Evolutionary conservation across 2,888 invertebrate species (phyloP), one percentile per base, ranked within the genome.

Genomic region (Troilus luridus): DNA sequence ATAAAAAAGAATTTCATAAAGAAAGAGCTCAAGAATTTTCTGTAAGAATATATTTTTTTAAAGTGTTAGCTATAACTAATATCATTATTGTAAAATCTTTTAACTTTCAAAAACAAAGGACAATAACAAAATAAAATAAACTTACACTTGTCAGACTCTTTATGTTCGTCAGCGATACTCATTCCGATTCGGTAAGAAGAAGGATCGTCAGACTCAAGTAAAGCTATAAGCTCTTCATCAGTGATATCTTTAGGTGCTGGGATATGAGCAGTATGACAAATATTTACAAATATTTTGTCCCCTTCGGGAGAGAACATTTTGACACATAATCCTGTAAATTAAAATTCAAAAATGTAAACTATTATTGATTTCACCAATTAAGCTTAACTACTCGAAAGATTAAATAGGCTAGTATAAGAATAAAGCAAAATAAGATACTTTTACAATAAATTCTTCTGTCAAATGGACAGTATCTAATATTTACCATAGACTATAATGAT

Each of bases 91-190:
- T n/a, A n/a, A 41, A 41, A 41, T 3, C 1, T 41, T 41, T 41
- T 41, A 41, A 41, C 41, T 41, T 41, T 5, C 41, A 89, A n/a
- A 27, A 41, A 91, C 62, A 81, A 89, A 81, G 24, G 72, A 19
- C 9, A n/a, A 8, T 17, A 67, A 67, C 24, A n/a, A 62, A 56
- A 85, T 17, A 7, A 92, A 91, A 88, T 67, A 77, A 62, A 93
- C 93, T 93, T 93, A 95, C 95, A 95, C 94, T 97, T 98, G 94
- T 98, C 98, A 54, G 95, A 94, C 93, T 98, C 98, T 11, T 95
- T 95, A 93, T 97, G 96, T 9, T 97, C 96, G 93, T 97, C 97
- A 0, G 98, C 98, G 92, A 98, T 97, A 94, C 98, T 98, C 97
- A 98, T 97, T 0, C 98, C 98, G 88, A 98, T 96, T 92, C 97